Conservation (phyloP, 2,113 vertebrate genomes). For the Hassar affinis region DNA sequence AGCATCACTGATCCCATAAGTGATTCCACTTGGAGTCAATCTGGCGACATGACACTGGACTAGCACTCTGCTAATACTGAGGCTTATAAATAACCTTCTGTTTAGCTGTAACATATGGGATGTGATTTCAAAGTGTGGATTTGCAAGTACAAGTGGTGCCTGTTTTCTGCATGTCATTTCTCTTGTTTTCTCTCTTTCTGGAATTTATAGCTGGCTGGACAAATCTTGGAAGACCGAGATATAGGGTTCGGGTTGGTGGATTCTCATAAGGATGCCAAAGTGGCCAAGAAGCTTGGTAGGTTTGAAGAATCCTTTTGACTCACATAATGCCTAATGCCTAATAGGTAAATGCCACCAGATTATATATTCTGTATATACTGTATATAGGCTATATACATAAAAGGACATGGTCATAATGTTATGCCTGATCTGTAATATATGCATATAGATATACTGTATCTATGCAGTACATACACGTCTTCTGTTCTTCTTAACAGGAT, state of each 20-base stretch:
- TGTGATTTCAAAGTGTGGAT: constrained; percentile 17
- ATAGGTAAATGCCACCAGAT: not conserved
- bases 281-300: constrained; percentile 92
- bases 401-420: too few species aligned
- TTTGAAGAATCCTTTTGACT: not conserved
- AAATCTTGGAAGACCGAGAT: constrained; percentile 89
- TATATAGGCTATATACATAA: too few species aligned
- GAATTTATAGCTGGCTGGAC: constrained; percentile 82
- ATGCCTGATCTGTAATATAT: too few species aligned
- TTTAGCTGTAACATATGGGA: not conserved
- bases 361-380: too few species aligned
- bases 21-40: constrained; percentile 10
- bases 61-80: constrained; percentile 1
- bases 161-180: not conserved
- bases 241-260: constrained; percentile 93
- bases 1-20: constrained; percentile 26
- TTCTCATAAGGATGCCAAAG: constrained; percentile 87
- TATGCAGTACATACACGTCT: not conserved
- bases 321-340: not conserved
- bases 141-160: not conserved
- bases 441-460: too few species aligned
- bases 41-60: not conserved
- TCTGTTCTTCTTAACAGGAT: constrained; percentile 69
- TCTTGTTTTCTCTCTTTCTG: constrained; percentile 36
- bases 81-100: constrained; percentile 32